Evolutionary conservation across 2,113 vertebrate species (phyloP), one percentile per base, ranked within the genome.

Genomic region (Phyllopteryx taeniolatus): DNA sequence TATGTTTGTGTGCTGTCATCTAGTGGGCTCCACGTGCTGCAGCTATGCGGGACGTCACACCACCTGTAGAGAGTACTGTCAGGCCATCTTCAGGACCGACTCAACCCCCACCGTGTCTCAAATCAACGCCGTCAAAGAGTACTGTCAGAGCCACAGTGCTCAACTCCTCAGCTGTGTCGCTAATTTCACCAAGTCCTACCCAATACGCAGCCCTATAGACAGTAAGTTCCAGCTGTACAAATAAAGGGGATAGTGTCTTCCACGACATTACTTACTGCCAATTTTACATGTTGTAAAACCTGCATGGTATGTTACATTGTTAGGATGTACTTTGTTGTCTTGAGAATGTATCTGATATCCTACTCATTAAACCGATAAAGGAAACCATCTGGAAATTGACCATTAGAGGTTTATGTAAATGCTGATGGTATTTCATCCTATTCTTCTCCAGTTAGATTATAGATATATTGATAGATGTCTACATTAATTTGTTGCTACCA

Each of bases 71-170:
- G 97, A 99, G 66, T 99, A 96, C 84, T 99, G 98, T 81, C 97
- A 99, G 90, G 98, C 97, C 67, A 98, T 99, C 91, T 99, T 99
- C 89, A 94, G 98, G 81, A 99, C 96, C 6, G 98, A 99, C 89
- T 98, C 97, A 0, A 96, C 96, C 56, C 98, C 97, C 71, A 96
- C 95, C 0, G 93, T 95, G 15, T 98, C 96, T 43, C 98, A 99
- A 87, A 98, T 99, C 86, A 97, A 93, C 78, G 94, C 96, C 1
- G 95, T 99, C 82, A 96, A 94, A 81, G 97, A 93, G 73, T 99
- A 97, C 83, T 99, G 98, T 83, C 95, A 95, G 27, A 94, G 94
- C 60, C 91, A 97, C 80, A 98, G 96, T 57, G 89, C 95, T 20
- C 94, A 95, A 78, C 91, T 99, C 70, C 93, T 99, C 80, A 90